Conservation (phyloP, 2,113 vertebrate species). For the Indicator indicator region DNA sequence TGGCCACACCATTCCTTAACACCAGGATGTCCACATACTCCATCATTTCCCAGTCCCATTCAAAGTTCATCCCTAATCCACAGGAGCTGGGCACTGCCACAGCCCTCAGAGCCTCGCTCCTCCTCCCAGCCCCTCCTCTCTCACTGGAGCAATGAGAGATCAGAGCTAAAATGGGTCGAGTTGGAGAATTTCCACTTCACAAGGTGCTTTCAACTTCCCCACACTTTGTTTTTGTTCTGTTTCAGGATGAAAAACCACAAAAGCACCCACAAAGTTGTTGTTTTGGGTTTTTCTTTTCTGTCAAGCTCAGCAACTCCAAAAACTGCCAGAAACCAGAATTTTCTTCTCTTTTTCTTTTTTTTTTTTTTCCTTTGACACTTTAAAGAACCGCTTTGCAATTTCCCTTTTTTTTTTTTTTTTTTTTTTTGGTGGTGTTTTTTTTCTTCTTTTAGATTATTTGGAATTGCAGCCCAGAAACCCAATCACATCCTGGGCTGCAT, state of each 20-base stretch:
- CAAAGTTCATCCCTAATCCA: rapidly evolving
- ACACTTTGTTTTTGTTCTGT: not conserved
- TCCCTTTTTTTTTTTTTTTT: not conserved
- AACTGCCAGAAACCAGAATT: not conserved
- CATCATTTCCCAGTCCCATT: not conserved
- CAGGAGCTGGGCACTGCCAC: not conserved
- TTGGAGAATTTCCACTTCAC: conserved; percentile 30
- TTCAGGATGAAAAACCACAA: not conserved
- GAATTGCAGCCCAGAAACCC: not conserved
- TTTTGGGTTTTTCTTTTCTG: not conserved
- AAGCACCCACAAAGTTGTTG: rapidly evolving
- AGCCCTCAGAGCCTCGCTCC: rapidly evolving
- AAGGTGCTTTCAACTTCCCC: not conserved
- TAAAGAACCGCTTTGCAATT: not conserved
- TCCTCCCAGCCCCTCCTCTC: not conserved
- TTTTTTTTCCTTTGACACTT: not conserved
- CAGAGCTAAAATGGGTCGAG: not conserved
- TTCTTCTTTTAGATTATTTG: not conserved
- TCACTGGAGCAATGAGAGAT: rapidly evolving
- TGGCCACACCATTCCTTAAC: too few species aligned
- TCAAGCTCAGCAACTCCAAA: not conserved
- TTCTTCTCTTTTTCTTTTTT: not conserved
- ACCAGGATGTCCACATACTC: not conserved
- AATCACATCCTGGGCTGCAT: too few species aligned
- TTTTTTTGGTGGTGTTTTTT: too few species aligned